These are phyloP conservation scores for Casuarius casuarius DNA, from an alignment of 2,113 vertebrate genomes.

Conservation along the genomic window DNA sequence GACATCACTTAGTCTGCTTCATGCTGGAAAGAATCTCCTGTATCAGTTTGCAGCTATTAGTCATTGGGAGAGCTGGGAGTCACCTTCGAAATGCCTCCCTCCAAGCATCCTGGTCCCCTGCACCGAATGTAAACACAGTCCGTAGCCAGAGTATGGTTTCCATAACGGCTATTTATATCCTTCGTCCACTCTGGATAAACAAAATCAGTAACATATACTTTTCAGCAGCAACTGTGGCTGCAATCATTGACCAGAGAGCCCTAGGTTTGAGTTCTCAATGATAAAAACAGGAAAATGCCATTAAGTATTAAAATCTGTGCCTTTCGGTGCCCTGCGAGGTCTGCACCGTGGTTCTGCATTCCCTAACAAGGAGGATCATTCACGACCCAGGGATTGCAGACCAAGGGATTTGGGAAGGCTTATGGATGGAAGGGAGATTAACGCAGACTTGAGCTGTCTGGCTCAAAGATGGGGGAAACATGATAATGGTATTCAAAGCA, in stretches of 20 bases:
- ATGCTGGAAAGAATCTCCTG: slow-evolving; percentile 14
- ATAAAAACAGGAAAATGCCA: neutral
- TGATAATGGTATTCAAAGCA: neutral
- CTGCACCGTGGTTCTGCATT: neutral
- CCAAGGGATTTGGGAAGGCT: slow-evolving; percentile 31
- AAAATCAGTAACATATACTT: neutral
- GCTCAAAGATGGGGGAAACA: neutral
- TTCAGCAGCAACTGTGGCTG: neutral
- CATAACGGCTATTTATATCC: slow-evolving; percentile 29
- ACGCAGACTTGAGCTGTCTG: neutral
- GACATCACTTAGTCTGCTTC: slow-evolving; percentile 15
- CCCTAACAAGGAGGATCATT: neutral
- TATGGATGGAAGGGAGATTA: slow-evolving; percentile 53
- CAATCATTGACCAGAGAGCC: neutral
- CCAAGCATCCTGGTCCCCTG: neutral
- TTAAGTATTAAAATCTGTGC: neutral
- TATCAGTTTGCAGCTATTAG: slow-evolving; percentile 56
- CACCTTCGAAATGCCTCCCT: neutral
- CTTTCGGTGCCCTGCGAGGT: neutral
- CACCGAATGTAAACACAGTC: neutral
- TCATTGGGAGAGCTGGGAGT: slow-evolving; percentile 17
- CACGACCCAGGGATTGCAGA: neutral
- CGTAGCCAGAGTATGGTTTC: neutral
- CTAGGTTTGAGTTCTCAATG: neutral
- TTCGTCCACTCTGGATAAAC: neutral